Percentiles rank a stretch among this genome's conserved stretches.
Conservation (phyloP, 1,140 invertebrate species). For the Leptinotarsa lineolata region DNA sequence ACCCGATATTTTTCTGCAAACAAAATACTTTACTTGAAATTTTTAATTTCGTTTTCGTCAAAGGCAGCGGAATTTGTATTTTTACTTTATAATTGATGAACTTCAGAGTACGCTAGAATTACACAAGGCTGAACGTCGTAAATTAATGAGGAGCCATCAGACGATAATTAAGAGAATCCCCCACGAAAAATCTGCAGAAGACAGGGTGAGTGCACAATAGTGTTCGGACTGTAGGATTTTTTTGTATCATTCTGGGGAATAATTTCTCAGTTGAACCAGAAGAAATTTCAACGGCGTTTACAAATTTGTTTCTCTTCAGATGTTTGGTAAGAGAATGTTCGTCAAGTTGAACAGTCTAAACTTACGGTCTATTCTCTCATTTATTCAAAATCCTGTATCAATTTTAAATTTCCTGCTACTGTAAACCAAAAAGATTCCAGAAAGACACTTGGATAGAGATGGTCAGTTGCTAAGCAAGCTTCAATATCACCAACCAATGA, state of each 20-base stretch:
- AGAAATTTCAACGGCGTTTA: no score
- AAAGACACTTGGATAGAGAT: no score
- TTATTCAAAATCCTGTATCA: no score
- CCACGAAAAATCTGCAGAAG: neutral
- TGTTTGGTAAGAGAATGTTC: no score
- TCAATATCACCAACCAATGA: no score
- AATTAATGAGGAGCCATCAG: slow-evolving; percentile 5
- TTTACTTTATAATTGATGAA: slow-evolving; percentile 1
- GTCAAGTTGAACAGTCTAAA: no score
- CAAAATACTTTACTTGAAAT: neutral
- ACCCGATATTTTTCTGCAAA: no score
- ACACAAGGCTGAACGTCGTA: neutral
- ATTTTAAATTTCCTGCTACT: no score
- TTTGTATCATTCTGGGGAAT: neutral
- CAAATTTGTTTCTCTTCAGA: no score
- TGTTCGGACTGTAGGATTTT: neutral
- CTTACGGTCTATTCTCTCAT: no score
- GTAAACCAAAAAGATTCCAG: no score
- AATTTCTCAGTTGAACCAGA: neutral
- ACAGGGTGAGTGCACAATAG: neutral
- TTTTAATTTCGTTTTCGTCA: slow-evolving; percentile 5
- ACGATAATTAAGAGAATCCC: slow-evolving; percentile 2
- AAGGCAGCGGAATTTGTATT: neutral
- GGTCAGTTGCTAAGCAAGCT: no score
- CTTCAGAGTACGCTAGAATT: neutral